Percentiles rank a stretch among this genome's conserved stretches.
These are phyloP conservation scores for Anoplophora glabripennis DNA, from an alignment of 1,140 invertebrate genomes.

Conservation along the genomic window DNA sequence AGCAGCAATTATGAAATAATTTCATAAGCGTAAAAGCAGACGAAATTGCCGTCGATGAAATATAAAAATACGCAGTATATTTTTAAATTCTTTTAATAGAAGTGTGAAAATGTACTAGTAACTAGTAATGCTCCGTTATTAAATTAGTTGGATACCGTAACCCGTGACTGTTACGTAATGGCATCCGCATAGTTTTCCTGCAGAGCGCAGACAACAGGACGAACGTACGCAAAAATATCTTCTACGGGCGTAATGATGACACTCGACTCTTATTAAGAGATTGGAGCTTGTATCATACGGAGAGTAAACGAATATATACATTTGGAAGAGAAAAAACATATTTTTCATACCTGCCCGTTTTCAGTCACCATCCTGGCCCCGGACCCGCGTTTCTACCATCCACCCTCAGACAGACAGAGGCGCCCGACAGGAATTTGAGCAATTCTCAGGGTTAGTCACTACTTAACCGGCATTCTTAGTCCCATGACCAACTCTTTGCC, in stretches of 20 bases:
- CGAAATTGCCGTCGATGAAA: no score
- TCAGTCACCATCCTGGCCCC: conserved; percentile 40
- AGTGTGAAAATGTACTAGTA: not conserved
- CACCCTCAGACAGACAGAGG: conserved; percentile 10
- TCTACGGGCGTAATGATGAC: no score
- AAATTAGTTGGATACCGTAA: not conserved
- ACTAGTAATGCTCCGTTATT: no score
- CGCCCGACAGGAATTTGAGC: conserved; percentile 25
- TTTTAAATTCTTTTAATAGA: not conserved
- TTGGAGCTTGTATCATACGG: no score
- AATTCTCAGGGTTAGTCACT: conserved; percentile 25
- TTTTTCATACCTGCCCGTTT: conserved; percentile 41
- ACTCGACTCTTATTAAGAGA: no score
- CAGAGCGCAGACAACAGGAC: not conserved
- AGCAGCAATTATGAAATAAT: no score
- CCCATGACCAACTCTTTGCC: conserved; percentile 26
- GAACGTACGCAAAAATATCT: not conserved
- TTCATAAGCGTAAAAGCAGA: no score
- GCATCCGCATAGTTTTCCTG: conserved; percentile 1
- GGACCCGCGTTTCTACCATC: not conserved
- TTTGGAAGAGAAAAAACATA: no score
- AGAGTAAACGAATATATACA: no score
- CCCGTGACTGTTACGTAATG: not conserved
- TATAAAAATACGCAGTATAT: no score
- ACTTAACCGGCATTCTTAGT: conserved; percentile 23